Conservation (phyloP, 2,888 invertebrate species). For the Ochropacha duplaris region DNA sequence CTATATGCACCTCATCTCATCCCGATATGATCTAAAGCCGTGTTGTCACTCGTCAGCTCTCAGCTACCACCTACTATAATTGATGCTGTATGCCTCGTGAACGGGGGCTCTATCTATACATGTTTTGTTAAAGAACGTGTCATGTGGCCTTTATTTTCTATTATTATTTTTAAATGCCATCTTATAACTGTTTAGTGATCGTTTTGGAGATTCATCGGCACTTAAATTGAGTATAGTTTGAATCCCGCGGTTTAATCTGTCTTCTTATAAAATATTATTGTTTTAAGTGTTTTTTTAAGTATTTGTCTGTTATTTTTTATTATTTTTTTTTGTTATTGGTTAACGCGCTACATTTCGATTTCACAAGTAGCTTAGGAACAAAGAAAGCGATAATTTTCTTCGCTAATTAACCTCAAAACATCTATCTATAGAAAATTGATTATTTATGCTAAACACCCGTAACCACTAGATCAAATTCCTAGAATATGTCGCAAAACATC, state of each 20-base stretch:
- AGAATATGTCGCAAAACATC: background rate
- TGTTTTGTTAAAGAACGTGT: constrained; percentile 4
- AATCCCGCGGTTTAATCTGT: no score
- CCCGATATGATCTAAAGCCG: constrained; percentile 67
- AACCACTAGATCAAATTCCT: background rate
- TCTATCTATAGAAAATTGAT: background rate
- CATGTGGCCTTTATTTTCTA: background rate
- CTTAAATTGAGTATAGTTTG: no score
- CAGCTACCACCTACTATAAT: constrained; percentile 61
- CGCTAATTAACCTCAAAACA: background rate
- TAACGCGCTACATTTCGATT: background rate
- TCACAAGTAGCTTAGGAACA: no score
- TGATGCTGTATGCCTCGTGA: constrained; percentile 49
- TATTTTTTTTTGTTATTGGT: background rate
- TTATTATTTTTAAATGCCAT: background rate
- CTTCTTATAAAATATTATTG: no score
- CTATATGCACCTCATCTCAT: constrained; percentile 42
- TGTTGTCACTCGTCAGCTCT: constrained; percentile 62
- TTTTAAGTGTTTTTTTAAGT: no score
- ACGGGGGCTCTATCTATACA: constrained; percentile 38
- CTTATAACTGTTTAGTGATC: background rate
- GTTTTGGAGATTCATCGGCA: background rate
- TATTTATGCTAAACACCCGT: background rate
- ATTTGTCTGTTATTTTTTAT: no score
- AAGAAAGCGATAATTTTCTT: background rate